These are phyloP conservation scores for Darevskia mixta DNA, from an alignment of 2,797 vertebrate genomes.

Conservation along the genomic window DNA sequence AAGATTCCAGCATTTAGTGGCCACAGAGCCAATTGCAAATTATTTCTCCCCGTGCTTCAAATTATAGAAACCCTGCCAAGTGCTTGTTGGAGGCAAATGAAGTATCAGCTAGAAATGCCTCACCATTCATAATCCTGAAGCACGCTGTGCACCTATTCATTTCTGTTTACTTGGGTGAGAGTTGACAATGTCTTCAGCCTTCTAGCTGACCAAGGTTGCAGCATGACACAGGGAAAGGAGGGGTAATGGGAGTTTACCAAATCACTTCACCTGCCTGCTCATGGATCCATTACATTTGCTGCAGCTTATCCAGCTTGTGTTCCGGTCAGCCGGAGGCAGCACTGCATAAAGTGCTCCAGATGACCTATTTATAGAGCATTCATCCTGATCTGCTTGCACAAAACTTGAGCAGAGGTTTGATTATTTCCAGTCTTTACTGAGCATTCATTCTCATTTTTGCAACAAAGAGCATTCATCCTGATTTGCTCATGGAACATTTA, in stretches of 20 bases:
- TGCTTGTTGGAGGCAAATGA: neutral
- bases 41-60: neutral
- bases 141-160: neutral
- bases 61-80: neutral
- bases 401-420: too few relatives aligned
- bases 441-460: too few relatives aligned
- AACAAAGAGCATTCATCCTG: too few relatives aligned
- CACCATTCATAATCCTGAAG: neutral
- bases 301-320: neutral
- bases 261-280: neutral
- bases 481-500: too few relatives aligned
- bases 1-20: neutral
- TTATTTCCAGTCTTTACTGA: too few relatives aligned
- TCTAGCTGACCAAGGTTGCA: neutral
- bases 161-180: slow-evolving; percentile 36
- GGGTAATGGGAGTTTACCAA: neutral
- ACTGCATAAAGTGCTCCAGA: neutral
- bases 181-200: neutral
- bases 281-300: neutral
- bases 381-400: too few relatives aligned
- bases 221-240: neutral
- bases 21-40: neutral
- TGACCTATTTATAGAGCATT: too few relatives aligned
- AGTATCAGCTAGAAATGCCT: neutral
- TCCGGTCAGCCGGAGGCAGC: neutral